Base-by-base conservation (phyloP, 2,797 vertebrate species). In the Cheirogaleus major region DNA sequence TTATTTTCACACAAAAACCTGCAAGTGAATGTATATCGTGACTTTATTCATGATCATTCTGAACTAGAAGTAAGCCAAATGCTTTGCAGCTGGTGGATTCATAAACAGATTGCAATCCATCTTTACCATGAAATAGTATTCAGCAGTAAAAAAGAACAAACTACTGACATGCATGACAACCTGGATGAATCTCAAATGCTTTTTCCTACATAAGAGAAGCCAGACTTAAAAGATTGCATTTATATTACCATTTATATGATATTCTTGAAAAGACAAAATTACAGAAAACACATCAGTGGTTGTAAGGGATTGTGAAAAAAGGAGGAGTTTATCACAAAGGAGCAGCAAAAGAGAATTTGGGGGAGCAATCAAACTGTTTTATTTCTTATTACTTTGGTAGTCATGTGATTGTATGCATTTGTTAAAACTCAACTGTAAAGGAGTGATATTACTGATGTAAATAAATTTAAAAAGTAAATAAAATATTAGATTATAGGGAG, bases 131-230 rank as follows among this genome's bases (percentile, higher is more conserved):
- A 32, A 81, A 81, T 20, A 30, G 20, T 72, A 35, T 35, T 73
- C 48, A 85, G 27, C 38, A 82, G 23, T 14, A 48, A 57, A 79
- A 76, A 17, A 7, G 12, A 41, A 9, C 7, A 32, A 78, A 48
- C 17, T 35, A 0, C 5, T 4, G 9, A 61, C 32, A 41, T 1
- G 65, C 1, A 12, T 4, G 35, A 52, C 32, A n/a, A 30, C 4
- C 43, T 4, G 25, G n/a, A 17, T n/a, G 4, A 13, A 65, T 65
- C 27, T 70, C 35, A 89, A 48, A 84, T 38, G 6, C 1, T 14
- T 50, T 76, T 80, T 50, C 38, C 41, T 50, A 50, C 32, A 17
- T 75, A 50, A 50, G 12, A 91, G 48, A 59, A 73, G n/a, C n/a
- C 61, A 70, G 20, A 90, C 27, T 52, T 50, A 35, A 61, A 41